Base-by-base conservation (phyloP, 2,797 vertebrate species). In the Meda fulgida region DNA sequence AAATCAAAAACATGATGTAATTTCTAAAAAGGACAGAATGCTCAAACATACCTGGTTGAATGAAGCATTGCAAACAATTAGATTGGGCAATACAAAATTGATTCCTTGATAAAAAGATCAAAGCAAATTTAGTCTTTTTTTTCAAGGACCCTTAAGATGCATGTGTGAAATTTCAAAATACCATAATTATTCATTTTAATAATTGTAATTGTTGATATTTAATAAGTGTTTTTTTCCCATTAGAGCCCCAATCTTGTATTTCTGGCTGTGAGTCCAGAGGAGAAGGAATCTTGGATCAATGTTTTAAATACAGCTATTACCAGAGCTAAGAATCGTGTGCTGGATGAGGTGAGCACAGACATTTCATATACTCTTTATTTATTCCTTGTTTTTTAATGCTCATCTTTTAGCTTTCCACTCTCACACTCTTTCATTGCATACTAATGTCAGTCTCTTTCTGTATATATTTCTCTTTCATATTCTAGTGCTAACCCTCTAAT, bases 251-350 rank as follows among this genome's bases (percentile, higher is more conserved):
- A 96, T 91, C 95, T 99, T 2, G 93, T 99, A 91, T 99, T 99
- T 93, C 93, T 99, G 88, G 98, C 98, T 0, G 97, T 99, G 81
- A 99, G 97, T 95, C 97, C 98, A 0, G 98, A 99, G 86, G 98
- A 99, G 87, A 99, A 99, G 66, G 98, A 99, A 55, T 97, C 96
- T 0, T 99, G 98, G 98, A 95, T 99, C 86, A 97, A 93, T 0
- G 96, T 94, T 77, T 94, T 99, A 87, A 98, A 96, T 80, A 93
- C 93, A 0, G 97, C 97, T 0, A 97, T 99, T 90, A 94, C 93
- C 63, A 96, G 95, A 53, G 97, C 97, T 84, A 99, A 98, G 91
- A 99, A 98, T 93, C 95, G 96, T 72, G 92, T 97, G 90, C 84
- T 98, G 48, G 98, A 99, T 75, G 89, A 89, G 89, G 88, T 90